Conservation (phyloP, 2,888 invertebrate genomes). For the Hypena proboscidalis region DNA sequence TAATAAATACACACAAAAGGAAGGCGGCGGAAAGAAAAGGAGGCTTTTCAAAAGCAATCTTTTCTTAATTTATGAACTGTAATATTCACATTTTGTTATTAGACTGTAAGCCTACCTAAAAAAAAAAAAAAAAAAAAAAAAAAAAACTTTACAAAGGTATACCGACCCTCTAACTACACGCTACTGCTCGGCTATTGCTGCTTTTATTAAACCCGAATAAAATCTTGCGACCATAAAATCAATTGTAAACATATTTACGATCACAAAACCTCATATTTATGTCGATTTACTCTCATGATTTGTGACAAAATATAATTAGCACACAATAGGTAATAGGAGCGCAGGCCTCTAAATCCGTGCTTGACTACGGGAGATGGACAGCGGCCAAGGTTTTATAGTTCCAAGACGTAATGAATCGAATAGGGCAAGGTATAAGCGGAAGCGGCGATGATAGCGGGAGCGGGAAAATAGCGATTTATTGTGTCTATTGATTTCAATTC, state of each 20-base stretch:
- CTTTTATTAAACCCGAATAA: too few relatives aligned
- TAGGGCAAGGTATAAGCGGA: conserved; percentile 19
- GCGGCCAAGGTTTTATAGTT: conserved; percentile 52
- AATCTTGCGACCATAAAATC: conserved; percentile 5
- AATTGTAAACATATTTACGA: not conserved
- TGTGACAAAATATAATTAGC: conserved; percentile 46
- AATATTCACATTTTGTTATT: too few relatives aligned
- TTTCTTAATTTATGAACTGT: too few relatives aligned
- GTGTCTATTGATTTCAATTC: too few relatives aligned
- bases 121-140: too few relatives aligned
- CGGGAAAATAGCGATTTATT: not conserved
- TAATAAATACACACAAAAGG: too few relatives aligned
- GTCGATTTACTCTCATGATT: conserved; percentile 27
- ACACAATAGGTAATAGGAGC: conserved; percentile 40
- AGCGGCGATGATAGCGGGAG: conserved; percentile 14
- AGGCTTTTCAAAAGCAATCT: too few relatives aligned
- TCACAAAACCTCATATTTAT: conserved; percentile 5
- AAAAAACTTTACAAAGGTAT: too few relatives aligned
- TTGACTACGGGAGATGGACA: conserved; percentile 34
- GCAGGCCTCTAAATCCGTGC: conserved; percentile 29
- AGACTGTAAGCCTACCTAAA: too few relatives aligned
- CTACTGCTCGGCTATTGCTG: too few relatives aligned
- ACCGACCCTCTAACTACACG: too few relatives aligned
- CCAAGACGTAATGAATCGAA: conserved; percentile 33
- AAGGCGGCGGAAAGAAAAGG: too few relatives aligned